phyloP scores from a whole-genome alignment of 2,888 invertebrate species.

The Nemapogon koenigi region DNA sequence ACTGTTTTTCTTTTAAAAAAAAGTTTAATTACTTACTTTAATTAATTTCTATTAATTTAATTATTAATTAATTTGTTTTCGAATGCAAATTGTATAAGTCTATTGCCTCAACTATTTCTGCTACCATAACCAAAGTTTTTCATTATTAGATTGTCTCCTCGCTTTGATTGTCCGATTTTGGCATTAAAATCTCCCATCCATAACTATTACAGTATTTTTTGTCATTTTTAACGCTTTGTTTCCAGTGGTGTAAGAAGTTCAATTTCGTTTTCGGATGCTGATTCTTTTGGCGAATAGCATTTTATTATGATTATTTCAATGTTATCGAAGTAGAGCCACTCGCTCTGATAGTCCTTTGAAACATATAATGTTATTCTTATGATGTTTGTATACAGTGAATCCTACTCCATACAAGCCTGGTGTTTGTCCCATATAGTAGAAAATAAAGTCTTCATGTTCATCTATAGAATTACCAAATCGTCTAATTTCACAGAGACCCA shows the following conservation, averaged over 20 bases:
- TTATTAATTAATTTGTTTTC: slow-evolving; percentile 5
- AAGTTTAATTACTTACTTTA: too few species aligned
- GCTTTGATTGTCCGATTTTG: slow-evolving; percentile 6
- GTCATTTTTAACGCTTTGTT: not conserved
- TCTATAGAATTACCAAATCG: slow-evolving; percentile 11
- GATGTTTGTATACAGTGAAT: slow-evolving; percentile 3
- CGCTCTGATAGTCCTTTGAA: not conserved
- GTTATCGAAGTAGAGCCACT: not conserved
- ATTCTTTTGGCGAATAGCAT: not conserved
- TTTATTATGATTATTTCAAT: not conserved
- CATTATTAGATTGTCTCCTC: slow-evolving; percentile 2
- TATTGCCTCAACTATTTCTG: slow-evolving; percentile 7
- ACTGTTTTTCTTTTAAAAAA: slow-evolving; percentile 1
- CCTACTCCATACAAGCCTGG: not conserved
- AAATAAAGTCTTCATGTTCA: slow-evolving; percentile 12
- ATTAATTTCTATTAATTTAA: too few species aligned
- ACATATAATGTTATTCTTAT: not conserved
- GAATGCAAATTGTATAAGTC: slow-evolving; percentile 2
- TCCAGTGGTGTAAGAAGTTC: not conserved
- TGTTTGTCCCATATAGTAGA: slow-evolving; percentile 11
- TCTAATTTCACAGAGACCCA: slow-evolving; percentile 14
- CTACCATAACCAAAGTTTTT: not conserved
- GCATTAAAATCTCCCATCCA: not conserved
- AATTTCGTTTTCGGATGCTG: not conserved
- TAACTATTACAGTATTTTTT: not conserved